Evolutionary conservation across 2,797 vertebrate genomes (phyloP), one percentile per base, ranked within the genome.

Genomic region (Meriones psammophilus): DNA sequence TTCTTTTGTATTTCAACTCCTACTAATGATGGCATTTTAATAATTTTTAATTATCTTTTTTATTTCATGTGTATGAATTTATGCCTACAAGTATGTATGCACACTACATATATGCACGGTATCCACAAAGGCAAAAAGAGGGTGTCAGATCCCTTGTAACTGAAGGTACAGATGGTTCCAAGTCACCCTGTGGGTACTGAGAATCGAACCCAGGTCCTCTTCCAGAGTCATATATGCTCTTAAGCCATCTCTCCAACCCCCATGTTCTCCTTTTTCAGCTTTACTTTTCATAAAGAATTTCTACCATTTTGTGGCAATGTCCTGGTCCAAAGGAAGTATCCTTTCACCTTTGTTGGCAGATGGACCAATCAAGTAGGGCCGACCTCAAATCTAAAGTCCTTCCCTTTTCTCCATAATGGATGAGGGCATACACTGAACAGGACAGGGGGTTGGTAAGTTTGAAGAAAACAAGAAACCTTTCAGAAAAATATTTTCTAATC

Each of bases 191-290:
- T 50, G 42, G 9, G 22, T 36, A 12, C 46, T 56, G 12, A 17
- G 20, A 36, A 69, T 3, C 46, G 26, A 69, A 69, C 22, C 46
- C 24, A n/a, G 22, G 13, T 69, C 30, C 46, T 71, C 46, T 36
- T 13, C 13, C 8, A 56, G 33, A 87, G 22, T 26, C n/a, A 5
- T 10, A 18, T 26, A 10, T 54, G 5, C 46, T 71, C 22, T 56
- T 71, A 87, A 10, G 33, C 7, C 66, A 36, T 54, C 20, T 71
- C 33, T 87, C 22, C 50, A 71, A 36, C 13, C 33, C 7, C 12
- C 6, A 89, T 69, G 96, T 84, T 84, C 28, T 62, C 28, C 60
- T 28, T 89, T 95, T 50, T 56, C 87, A 84, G 33, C 6, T 92
- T 39, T 9, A 68, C 39, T 73, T 93, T 26, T 33, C 20, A 60